Percentiles rank a stretch among this genome's conserved stretches.
phyloP scores from a whole-genome alignment of 2,888 invertebrate species.

The Calliphora vomitoria region DNA sequence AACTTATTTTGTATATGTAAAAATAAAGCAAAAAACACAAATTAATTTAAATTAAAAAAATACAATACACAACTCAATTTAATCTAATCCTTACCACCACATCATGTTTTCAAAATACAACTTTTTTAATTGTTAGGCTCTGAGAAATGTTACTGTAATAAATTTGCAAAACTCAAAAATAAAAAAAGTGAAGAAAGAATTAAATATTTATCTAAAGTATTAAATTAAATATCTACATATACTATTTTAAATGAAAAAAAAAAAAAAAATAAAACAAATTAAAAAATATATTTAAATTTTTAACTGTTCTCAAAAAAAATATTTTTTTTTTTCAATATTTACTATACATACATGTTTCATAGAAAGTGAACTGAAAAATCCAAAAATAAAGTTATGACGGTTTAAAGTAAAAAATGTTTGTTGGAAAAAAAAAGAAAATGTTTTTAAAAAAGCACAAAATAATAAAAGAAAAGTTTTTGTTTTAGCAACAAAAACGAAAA shows the following conservation, averaged over 20 bases:
- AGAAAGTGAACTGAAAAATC: constrained; percentile 47
- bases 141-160: constrained; percentile 72
- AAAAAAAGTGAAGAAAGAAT: constrained; percentile 36
- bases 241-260: constrained; percentile 60
- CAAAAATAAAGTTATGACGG: constrained; percentile 52
- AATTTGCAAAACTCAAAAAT: constrained; percentile 58
- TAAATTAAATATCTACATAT: constrained; percentile 31
- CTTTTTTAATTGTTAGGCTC: constrained; percentile 72
- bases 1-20: constrained; percentile 40
- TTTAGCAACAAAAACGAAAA: constrained; percentile 49
- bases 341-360: constrained; percentile 60
- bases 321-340: constrained; percentile 60
- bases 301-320: constrained; percentile 59
- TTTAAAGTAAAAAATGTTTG: constrained; percentile 60
- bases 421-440: constrained; percentile 75
- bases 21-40: constrained; percentile 5
- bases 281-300: constrained; percentile 57
- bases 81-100: constrained; percentile 71
- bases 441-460: constrained; percentile 71
- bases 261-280: not conserved
- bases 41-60: constrained; percentile 18
- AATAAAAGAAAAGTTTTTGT: constrained; percentile 72
- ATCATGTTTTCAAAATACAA: constrained; percentile 73
- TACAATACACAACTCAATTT: constrained; percentile 70
- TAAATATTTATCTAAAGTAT: constrained; percentile 66